Conservation (phyloP, 1,140 invertebrate species). For the Chymomyza costata region DNA sequence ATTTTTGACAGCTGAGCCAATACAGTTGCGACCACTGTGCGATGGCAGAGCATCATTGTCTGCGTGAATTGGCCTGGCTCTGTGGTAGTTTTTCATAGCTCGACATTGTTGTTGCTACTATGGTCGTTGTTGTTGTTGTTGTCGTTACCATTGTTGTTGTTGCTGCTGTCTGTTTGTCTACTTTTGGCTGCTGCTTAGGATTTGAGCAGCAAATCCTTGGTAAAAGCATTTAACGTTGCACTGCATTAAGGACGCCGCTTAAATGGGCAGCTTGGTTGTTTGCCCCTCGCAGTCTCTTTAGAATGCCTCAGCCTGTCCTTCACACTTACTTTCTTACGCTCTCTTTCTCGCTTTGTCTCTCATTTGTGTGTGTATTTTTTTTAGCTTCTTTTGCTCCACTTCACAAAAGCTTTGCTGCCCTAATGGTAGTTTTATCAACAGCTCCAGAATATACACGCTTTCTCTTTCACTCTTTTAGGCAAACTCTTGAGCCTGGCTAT, state of each 20-base stretch:
- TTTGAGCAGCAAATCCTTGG: constrained; percentile 62
- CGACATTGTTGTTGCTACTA: constrained; percentile 30
- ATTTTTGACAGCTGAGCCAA: too few species aligned
- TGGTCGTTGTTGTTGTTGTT: constrained; percentile 38
- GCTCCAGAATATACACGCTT: too few species aligned
- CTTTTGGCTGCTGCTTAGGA: constrained; percentile 27
- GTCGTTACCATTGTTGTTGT: constrained; percentile 14
- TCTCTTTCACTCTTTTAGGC: too few species aligned
- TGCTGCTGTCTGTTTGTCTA: constrained; percentile 18
- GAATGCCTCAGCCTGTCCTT: constrained; percentile 1
- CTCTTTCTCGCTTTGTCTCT: too few species aligned
- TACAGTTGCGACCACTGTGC: too few species aligned
- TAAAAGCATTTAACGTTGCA: constrained; percentile 68
- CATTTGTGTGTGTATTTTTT: constrained; percentile 21
- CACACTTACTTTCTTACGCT: too few species aligned
- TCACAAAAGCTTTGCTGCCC: too few species aligned
- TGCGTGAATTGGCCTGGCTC: too few species aligned
- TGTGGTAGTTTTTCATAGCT: constrained; percentile 35
- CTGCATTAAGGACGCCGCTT: constrained; percentile 46
- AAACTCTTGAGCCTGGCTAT: too few species aligned
- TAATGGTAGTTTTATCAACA: too few species aligned
- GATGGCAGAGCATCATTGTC: too few species aligned
- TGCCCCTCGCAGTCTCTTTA: constrained; percentile 31
- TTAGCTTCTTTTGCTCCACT: constrained; percentile 13
- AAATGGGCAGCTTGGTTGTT: too few species aligned